Evolutionary conservation across 2,797 vertebrate species (phyloP), one percentile per base, ranked within the genome.

Genomic region (Numenius phaeopus): DNA sequence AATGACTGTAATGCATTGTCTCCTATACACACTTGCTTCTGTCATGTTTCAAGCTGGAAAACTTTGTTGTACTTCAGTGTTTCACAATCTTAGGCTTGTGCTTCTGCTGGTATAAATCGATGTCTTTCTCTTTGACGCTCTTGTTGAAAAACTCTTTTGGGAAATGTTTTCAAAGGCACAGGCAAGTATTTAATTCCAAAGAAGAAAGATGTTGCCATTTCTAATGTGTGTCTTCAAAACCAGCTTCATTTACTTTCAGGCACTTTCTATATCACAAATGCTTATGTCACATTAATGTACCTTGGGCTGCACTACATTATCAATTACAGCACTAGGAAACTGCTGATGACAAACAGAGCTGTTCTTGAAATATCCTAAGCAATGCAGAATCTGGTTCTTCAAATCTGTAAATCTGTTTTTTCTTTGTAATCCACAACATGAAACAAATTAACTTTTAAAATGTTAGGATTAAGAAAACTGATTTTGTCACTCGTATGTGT

Each of bases 211-310:
- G 5, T 4, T 87, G 39, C 2, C 11, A 17, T 59, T 82, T 83
- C 52, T 72, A 86, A 62, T 5, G 15, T 0, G 0, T 32, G 11
- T 39, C n/a, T 90, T 88, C 0, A 0, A 73, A 87, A 93, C 20
- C 7, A 58, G 5, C 2, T 39, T 7, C 29, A 10, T 54, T 65
- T 70, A n/a, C 71, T 67, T 83, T 78, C 42, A 90, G 40, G 26
- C 6, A 18, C 3, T 57, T 80, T 67, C 24, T 72, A 2, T 47
- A 29, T 26, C 27, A 30, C 20, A 78, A 72, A 67, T 34, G 5
- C 2, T 1, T 70, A 21, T 10, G 11, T 22, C 18, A 34, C 40
- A 65, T 0, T 40, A 40, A 34, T 12, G 7, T 49, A 89, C 16
- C 16, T 26, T 37, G 14, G 32, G 7, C 37, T 73, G 15, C 17